Conservation (phyloP, 1,140 invertebrate species). For the Drosophila murphyi region DNA sequence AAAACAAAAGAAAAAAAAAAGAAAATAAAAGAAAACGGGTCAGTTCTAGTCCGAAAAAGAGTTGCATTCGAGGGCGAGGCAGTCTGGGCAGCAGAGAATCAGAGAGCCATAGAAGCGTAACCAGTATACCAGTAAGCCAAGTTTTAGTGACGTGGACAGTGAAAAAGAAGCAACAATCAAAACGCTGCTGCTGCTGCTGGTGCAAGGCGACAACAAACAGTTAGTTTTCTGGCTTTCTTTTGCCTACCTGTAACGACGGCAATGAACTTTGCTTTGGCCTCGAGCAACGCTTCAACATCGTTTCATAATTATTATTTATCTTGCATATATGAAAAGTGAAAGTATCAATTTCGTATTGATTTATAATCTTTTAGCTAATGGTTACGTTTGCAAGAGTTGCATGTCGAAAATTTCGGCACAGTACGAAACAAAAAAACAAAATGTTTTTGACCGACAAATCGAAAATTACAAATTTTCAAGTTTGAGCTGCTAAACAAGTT, state of each 20-base stretch:
- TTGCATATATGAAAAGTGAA: conserved; percentile 65
- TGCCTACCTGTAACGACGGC: conserved; percentile 47
- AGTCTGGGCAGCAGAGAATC: conserved; percentile 23
- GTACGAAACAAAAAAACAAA: conserved; percentile 24
- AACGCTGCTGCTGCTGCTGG: background rate
- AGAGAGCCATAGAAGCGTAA: conserved; percentile 70
- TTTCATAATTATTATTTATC: conserved; percentile 72
- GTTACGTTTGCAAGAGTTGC: conserved; percentile 38
- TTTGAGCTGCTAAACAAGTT: conserved; percentile 53
- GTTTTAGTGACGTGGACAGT: conserved; percentile 73
- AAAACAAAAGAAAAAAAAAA: background rate
- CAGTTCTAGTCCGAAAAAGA: conserved; percentile 48
- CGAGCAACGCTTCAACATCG: conserved; percentile 29
- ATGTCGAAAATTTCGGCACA: conserved; percentile 34
- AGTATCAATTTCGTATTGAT: conserved; percentile 56
- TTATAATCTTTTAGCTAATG: conserved; percentile 23
- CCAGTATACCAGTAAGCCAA: conserved; percentile 50
- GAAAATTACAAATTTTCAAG: conserved; percentile 29
- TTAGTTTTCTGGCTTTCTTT: conserved; percentile 67
- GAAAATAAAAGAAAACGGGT: conserved; percentile 51
- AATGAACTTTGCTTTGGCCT: conserved; percentile 67
- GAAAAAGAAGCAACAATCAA: conserved; percentile 31
- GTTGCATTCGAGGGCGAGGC: conserved; percentile 57
- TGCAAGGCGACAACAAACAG: conserved; percentile 34
- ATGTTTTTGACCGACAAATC: conserved; percentile 35